phyloP scores from a whole-genome alignment of 1,140 invertebrate species.

The Trichogramma pretiosum region DNA sequence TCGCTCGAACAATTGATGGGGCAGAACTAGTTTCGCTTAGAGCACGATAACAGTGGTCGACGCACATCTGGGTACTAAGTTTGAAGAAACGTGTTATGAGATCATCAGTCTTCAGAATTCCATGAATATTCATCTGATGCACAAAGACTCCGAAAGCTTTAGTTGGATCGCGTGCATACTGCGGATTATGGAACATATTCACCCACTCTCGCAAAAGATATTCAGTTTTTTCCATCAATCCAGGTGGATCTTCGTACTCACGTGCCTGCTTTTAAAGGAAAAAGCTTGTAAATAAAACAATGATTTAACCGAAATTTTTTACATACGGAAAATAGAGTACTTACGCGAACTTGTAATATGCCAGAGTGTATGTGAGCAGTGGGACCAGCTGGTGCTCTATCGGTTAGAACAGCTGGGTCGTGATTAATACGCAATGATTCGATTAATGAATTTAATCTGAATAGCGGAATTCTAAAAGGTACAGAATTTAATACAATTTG shows the following conservation, averaged over 20 bases:
- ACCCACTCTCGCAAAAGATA: slow-evolving; percentile 93
- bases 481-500: slow-evolving; percentile 4
- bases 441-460: slow-evolving; percentile 59
- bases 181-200: slow-evolving; percentile 73
- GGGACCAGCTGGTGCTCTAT: slow-evolving; percentile 63
- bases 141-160: slow-evolving; percentile 94
- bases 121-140: slow-evolving; percentile 92
- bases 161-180: slow-evolving; percentile 73
- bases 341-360: slow-evolving; percentile 68
- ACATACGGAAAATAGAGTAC: slow-evolving; percentile 22
- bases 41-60: slow-evolving; percentile 84
- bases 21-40: slow-evolving; percentile 52
- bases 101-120: slow-evolving; percentile 95
- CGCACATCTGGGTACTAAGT: slow-evolving; percentile 92
- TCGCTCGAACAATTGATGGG: slow-evolving; percentile 64
- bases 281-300: not conserved
- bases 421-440: slow-evolving; percentile 67
- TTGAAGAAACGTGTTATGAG: slow-evolving; percentile 95
- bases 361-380: slow-evolving; percentile 89
- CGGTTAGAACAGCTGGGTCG: slow-evolving; percentile 57
- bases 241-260: slow-evolving; percentile 89
- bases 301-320: not conserved
- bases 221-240: slow-evolving; percentile 91
- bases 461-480: slow-evolving; percentile 34
- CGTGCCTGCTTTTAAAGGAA: slow-evolving; percentile 55